Base-by-base conservation (phyloP, 2,113 vertebrate species). In the Antidorcas marsupialis region DNA sequence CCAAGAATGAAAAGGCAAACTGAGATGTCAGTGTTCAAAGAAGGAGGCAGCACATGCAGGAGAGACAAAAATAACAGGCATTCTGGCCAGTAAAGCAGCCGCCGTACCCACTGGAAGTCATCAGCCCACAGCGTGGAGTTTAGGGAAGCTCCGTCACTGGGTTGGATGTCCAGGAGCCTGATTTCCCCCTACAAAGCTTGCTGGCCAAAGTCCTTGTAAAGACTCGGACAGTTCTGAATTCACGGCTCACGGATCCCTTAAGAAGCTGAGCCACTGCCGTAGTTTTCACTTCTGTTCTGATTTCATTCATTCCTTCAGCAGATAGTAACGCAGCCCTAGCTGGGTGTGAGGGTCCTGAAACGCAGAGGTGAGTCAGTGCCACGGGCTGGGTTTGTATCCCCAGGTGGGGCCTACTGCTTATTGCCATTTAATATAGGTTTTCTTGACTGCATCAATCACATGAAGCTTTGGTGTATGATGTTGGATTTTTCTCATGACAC, bases 211-310 rank as follows among this genome's bases (percentile, higher is more conserved):
- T 91, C 62, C 78, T 94, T 55, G 71, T 62, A 19, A 82, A 78
- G 45, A 91, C 93, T 52, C 50, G 57, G 53, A 76, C 28, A 45
- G 47, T 47, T 95, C 33, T 84, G 36, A 94, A 62, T 88, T 89
- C 27, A 60, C 14, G 19, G 52, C 17, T 93, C 81, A 39, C 39
- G n/a, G 36, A 15, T 67, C 50, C 13, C 81, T 45, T 67, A 81
- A 90, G 52, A 90, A 82, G 79, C 23, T 4, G 81, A 98, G 50
- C n/a, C 53, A 4, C 50, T 19, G 25, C 78, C 13, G 0, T 55
- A 39, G 59, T 52, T 79, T 47, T 59, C 30, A n/a, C 36, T 86
- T 87, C 67, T 85, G n/a, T 90, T 94, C 89, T 95, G n/a, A 62
- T 78, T 60, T 45, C 33, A 71, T 71, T 81, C 93, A 89, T 74